Evolutionary conservation across 2,888 invertebrate genomes (phyloP), one percentile per base, ranked within the genome.

Genomic region (Drosophila incognita): DNA sequence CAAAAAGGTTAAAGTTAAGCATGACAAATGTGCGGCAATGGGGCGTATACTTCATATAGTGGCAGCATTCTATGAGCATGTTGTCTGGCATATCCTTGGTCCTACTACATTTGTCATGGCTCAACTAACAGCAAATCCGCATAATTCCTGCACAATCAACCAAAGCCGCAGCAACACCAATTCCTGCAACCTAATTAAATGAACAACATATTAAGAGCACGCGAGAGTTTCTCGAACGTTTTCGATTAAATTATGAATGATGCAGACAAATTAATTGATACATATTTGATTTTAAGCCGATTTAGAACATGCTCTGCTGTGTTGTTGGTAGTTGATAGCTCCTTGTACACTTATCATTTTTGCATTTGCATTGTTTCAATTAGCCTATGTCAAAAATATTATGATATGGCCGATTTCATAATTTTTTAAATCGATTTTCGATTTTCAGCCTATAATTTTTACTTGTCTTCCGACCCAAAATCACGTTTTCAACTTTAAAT

Each of bases 1-100:
- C 10, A 60, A 35, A 83, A 89, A 87, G 82, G 84, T 83, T 84
- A 79, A 89, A 84, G 79, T 89, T 84, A 82, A 84, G 88, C 90
- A 62, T 79, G 88, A 84, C 68, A 82, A 76, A 89, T 89, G 82
- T 54, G 66, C 48, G 58, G 38, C 70, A 67, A 24, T 81, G 67
- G 69, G 49, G 81, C 74, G 78, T 69, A 74, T 71, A 83, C 78
- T 87, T 74, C 65, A 81, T 77, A 70, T 70, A 76, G 70, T 63
- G 76, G 59, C 66, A 81, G 69, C 64, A 58, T 29, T 78, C 36
- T 64, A 48, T 27, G 51, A 18, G 27, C 18, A 18, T 18, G 10
- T 27, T 24, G 15, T 24, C 57, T 27, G 1, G 13, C 27, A 35
- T 52, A 46, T 66, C 79, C 69, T 86, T 83, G 70, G 40, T 58